A percentile compares a stretch with the other conserved stretches of the same genome.
phyloP scores from a whole-genome alignment of 1,140 invertebrate species.

The Hylyphantes graminicola region DNA sequence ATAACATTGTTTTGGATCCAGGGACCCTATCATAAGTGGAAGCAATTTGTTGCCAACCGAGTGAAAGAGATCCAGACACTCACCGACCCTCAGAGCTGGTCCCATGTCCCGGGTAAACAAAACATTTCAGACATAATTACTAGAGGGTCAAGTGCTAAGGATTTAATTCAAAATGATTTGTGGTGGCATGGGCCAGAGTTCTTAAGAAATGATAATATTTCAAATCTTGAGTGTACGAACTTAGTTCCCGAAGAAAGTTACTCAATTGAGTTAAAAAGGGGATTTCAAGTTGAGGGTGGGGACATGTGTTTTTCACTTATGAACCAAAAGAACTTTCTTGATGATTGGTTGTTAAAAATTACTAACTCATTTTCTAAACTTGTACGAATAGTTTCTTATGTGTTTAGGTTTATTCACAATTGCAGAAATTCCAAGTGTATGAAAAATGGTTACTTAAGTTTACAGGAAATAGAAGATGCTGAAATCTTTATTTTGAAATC shows the following conservation, averaged over 20 bases:
- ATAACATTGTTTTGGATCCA: constrained; percentile 66
- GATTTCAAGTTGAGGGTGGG: background rate
- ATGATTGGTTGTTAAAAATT: background rate
- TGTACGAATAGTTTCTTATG: background rate
- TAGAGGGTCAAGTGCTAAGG: constrained; percentile 14
- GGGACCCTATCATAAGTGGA: constrained; percentile 63
- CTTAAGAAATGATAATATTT: constrained; percentile 1
- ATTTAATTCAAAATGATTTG: background rate
- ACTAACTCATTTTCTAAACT: background rate
- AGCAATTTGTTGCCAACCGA: constrained; percentile 29
- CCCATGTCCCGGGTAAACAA: background rate
- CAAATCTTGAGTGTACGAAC: background rate
- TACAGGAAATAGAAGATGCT: background rate
- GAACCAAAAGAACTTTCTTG: background rate
- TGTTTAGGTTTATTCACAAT: background rate
- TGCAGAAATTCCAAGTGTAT: background rate
- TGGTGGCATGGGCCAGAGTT: constrained; percentile 25
- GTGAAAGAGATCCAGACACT: constrained; percentile 15
- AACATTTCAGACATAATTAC: background rate
- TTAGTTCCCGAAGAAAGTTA: background rate
- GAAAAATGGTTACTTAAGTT: background rate
- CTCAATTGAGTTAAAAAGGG: background rate
- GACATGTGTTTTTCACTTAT: constrained; percentile 3
- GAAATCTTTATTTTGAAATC: background rate
- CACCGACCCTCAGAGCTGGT: constrained; percentile 6